Conservation (phyloP, 2,888 invertebrate genomes). For the Plusia festucae region DNA sequence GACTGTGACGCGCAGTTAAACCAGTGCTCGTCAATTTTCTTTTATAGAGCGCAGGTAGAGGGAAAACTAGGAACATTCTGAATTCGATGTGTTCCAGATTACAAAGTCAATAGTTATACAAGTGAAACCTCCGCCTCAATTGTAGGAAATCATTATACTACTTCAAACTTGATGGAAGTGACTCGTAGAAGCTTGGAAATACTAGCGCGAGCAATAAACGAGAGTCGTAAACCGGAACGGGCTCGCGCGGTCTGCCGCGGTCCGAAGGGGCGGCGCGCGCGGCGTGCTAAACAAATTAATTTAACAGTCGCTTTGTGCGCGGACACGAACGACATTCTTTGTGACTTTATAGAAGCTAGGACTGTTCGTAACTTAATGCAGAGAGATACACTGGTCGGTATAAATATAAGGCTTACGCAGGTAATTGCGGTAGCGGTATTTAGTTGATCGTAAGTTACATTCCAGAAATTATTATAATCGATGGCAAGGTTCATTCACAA, state of each 20-base stretch:
- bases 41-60: constrained; percentile 9
- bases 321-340: constrained; percentile 6
- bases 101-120: constrained; percentile 21
- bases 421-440: neutral
- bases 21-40: neutral
- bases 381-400: neutral
- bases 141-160: constrained; percentile 8
- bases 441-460: neutral
- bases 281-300: constrained; percentile 22
- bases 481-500: no score
- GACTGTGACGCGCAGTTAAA: neutral
- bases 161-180: constrained; percentile 12
- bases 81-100: neutral
- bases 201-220: constrained; percentile 11
- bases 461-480: no score
- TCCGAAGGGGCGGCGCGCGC: neutral
- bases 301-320: constrained; percentile 9
- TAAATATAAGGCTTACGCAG: neutral
- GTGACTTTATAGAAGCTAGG: constrained; percentile 3
- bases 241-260: neutral
- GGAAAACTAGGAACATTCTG: constrained; percentile 8
- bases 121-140: constrained; percentile 4
- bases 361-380: neutral
- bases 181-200: neutral
- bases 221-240: constrained; percentile 9